Percentiles rank a stretch among this genome's conserved stretches.
These are phyloP conservation scores for Linyphia triangularis DNA, from an alignment of 2,888 invertebrate genomes.

Conservation along the genomic window DNA sequence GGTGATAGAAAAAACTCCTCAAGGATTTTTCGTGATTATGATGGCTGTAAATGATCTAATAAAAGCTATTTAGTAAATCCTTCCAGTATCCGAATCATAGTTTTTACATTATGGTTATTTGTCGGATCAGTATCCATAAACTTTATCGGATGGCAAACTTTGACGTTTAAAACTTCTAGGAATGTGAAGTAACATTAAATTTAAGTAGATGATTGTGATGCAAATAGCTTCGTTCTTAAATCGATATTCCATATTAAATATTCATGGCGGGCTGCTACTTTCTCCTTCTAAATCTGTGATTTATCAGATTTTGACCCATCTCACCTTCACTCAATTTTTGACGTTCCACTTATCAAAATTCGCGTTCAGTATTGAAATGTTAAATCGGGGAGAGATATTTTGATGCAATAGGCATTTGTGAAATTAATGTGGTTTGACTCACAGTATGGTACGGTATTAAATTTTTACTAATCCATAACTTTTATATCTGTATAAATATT, in stretches of 20 bases:
- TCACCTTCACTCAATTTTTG: neutral
- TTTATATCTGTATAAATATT: too few relatives aligned
- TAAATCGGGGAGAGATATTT: neutral
- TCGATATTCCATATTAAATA: conserved; percentile 4
- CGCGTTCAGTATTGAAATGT: neutral
- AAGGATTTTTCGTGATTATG: too few relatives aligned
- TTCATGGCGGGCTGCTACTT: conserved; percentile 14
- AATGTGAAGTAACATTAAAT: neutral
- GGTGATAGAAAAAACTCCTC: too few relatives aligned
- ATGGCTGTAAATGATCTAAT: too few relatives aligned
- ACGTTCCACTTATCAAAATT: neutral
- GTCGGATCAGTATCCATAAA: neutral
- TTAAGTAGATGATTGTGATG: neutral
- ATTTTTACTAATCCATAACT: too few relatives aligned
- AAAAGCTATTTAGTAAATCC: too few relatives aligned
- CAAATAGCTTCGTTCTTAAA: neutral
- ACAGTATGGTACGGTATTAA: too few relatives aligned
- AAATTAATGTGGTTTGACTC: neutral
- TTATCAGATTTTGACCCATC: neutral
- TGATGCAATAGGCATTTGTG: neutral
- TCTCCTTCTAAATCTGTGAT: neutral
- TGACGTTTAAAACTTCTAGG: neutral
- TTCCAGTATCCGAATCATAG: neutral
- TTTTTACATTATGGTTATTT: neutral
- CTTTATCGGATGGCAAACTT: neutral